These are phyloP conservation scores for Tor tambroides DNA, from an alignment of 2,113 vertebrate genomes.

Conservation along the genomic window DNA sequence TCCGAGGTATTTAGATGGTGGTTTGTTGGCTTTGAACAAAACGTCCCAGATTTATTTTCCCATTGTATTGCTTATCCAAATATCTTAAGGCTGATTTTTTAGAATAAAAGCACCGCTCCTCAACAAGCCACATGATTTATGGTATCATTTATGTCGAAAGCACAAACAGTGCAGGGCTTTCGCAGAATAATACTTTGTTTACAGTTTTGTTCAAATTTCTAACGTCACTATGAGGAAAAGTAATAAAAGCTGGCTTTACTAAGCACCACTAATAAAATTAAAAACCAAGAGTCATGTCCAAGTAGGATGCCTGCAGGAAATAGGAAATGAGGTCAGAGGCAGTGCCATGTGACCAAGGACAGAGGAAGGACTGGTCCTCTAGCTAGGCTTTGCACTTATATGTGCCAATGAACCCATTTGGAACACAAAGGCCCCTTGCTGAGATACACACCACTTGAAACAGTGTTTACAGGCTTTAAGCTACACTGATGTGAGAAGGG, in stretches of 20 bases:
- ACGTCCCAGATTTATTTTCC: neutral
- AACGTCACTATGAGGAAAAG: neutral
- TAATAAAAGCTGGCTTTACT: neutral
- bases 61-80: neutral
- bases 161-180: neutral
- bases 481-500: neutral
- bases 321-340: conserved; percentile 26
- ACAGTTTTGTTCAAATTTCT: neutral
- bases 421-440: conserved; percentile 1
- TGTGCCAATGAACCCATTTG: conserved; percentile 44
- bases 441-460: neutral
- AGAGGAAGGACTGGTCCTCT: conserved; percentile 19
- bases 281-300: conserved; percentile 13
- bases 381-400: conserved; percentile 2
- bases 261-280: neutral
- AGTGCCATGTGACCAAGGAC: conserved; percentile 11
- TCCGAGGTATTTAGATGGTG: neutral
- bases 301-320: conserved; percentile 13
- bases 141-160: neutral
- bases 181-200: neutral
- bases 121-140: neutral
- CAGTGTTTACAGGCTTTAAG: neutral
- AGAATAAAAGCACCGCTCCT: neutral
- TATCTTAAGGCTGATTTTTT: neutral
- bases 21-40: neutral